Percentiles rank a stretch among this genome's conserved stretches.
These are phyloP conservation scores for Eurosta solidaginis DNA, from an alignment of 1,140 invertebrate genomes.

Conservation along the genomic window DNA sequence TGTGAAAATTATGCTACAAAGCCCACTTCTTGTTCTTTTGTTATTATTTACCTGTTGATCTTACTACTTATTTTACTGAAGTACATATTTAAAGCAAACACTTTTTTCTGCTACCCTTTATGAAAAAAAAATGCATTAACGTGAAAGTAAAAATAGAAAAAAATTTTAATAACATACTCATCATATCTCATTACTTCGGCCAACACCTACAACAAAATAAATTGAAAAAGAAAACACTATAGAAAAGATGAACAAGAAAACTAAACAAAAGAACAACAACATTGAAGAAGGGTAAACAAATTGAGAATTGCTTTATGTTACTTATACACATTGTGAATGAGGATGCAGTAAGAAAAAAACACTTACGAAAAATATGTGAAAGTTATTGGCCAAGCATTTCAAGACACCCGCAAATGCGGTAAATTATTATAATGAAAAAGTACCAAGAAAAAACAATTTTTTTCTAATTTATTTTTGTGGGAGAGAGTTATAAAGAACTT, in stretches of 20 bases:
- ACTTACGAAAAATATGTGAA: constrained; percentile 11
- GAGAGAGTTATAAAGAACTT: background rate
- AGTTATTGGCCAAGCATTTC: background rate
- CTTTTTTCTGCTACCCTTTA: background rate
- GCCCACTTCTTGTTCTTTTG: background rate
- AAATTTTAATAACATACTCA: background rate
- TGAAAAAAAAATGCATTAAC: constrained; percentile 18
- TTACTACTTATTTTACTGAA: background rate
- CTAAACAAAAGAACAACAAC: too few relatives aligned
- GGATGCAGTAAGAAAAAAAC: background rate
- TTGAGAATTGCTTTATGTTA: background rate
- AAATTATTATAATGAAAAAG: background rate
- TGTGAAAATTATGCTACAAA: background rate
- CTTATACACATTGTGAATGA: background rate
- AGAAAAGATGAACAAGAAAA: too few relatives aligned
- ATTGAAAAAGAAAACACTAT: too few relatives aligned
- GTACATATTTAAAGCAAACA: background rate
- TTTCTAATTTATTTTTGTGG: background rate
- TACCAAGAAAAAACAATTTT: background rate
- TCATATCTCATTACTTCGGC: background rate
- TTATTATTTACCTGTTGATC: background rate
- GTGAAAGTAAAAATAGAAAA: constrained; percentile 12
- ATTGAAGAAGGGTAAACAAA: constrained; percentile 5
- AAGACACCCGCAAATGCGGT: background rate
- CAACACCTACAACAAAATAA: background rate